Conservation (phyloP, 2,888 invertebrate genomes). For the Dasysyrphus albostriatus region DNA sequence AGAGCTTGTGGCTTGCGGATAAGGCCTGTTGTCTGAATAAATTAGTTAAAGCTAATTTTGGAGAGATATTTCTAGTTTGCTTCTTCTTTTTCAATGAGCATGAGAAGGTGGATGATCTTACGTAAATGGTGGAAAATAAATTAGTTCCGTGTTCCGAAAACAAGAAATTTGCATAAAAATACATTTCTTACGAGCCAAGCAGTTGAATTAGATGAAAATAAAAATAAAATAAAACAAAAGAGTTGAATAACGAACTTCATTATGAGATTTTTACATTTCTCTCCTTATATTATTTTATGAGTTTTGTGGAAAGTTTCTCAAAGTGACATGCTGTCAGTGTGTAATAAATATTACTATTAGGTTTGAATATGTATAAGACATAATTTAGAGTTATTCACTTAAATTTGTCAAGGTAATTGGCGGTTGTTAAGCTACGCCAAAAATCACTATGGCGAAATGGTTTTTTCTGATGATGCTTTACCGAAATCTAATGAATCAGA, state of each 20-base stretch:
- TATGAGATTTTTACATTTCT: constrained; percentile 19
- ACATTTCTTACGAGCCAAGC: constrained; percentile 12
- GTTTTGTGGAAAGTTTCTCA: constrained; percentile 23
- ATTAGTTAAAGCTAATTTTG: constrained; percentile 39
- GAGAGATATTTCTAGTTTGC: neutral
- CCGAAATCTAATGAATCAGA: neutral
- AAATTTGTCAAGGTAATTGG: constrained; percentile 15
- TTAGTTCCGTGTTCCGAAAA: constrained; percentile 69
- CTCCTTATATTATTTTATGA: constrained; percentile 19
- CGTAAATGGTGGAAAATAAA: constrained; percentile 37
- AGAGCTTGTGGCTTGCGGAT: neutral
- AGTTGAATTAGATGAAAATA: constrained; percentile 3
- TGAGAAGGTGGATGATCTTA: constrained; percentile 55
- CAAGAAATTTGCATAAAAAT: constrained; percentile 58
- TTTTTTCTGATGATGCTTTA: neutral
- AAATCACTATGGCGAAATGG: neutral
- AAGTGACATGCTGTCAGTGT: neutral
- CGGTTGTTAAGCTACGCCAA: neutral
- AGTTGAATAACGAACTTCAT: constrained; percentile 55
- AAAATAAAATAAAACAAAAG: constrained; percentile 40
- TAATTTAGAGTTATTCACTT: neutral
- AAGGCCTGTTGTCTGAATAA: constrained; percentile 23
- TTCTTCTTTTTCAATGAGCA: neutral
- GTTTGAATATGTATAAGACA: neutral
- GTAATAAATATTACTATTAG: neutral